Base-by-base conservation (phyloP, 92 coral and sea anemone genomes). In the Palythoa heliodiscus region DNA sequence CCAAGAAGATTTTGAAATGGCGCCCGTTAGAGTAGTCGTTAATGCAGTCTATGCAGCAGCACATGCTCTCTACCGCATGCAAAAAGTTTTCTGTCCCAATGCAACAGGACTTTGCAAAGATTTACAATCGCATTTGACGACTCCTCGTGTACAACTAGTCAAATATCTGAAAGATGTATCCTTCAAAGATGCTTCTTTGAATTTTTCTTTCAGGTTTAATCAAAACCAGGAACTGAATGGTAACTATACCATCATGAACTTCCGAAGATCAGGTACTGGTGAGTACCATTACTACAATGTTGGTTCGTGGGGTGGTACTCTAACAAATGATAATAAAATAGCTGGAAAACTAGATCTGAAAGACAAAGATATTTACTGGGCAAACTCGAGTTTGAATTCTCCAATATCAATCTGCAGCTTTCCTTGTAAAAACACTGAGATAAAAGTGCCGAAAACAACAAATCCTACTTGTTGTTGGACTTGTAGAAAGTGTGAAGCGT, bases 31-130 rank as follows among this genome's bases (percentile, higher is more conserved):
- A 52, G 98, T 93, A 1, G 93, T 95, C 11, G 92, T 95, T 17
- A 95, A 95, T 75, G 98, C 98, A 11, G 92, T 95, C 5, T 92
- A 94, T 75, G 98, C 98, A 52, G 89, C 92, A 82, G 95, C 98
- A 12, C 88, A 95, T 83, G 94, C 98, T 1, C 89, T 95, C 14
- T 77, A 93, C 86, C 89, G 86, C 86, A 91, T 96, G 91, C 96
- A 96, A 66, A 82, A 58, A 16, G 88, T 11, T 10, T 58, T 94
- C 7, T 96, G 98, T 58, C 61, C 71, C 3, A 87, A 92, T 15
- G 81, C 61, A 55, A 40, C 81, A 12, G 88, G 91, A 0, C 69
- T 94, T 71, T 96, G 98, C 78, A 70, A 39, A 14, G 83, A 77
- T 19, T 86, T 95, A 92, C 88, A 68, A 55, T 61, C 84, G 53